phyloP scores from a whole-genome alignment of 2,797 vertebrate species.

The Lithobates pipiens region DNA sequence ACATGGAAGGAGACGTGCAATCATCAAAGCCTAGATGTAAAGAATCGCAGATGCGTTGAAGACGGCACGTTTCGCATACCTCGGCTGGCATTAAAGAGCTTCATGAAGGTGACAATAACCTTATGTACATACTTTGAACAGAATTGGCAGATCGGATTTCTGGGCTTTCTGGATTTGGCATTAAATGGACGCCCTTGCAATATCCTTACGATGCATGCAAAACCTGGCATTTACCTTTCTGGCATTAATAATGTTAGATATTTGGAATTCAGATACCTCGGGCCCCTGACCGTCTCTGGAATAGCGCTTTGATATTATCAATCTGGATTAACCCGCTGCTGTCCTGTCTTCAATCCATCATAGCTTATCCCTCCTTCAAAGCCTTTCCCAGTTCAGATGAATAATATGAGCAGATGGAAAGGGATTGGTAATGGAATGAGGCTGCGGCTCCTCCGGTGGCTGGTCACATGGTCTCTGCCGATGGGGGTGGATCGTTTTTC shows the following conservation, averaged over 20 bases:
- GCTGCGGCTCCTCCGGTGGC: too few relatives aligned
- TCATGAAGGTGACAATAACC: constrained; percentile 56
- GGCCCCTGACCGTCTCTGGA: not conserved
- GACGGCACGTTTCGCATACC: not conserved
- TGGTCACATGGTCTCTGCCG: too few relatives aligned
- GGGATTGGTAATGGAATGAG: too few relatives aligned
- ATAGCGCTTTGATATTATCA: constrained; percentile 27
- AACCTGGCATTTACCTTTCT: constrained; percentile 58
- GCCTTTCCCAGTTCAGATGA: too few relatives aligned
- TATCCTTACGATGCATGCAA: constrained; percentile 58
- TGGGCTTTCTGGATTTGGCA: constrained; percentile 38
- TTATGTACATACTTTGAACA: constrained; percentile 40
- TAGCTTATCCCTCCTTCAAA: not conserved
- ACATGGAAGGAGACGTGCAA: not conserved
- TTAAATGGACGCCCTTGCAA: constrained; percentile 51
- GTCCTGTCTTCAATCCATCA: not conserved
- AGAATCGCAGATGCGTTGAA: not conserved
- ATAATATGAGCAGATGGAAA: too few relatives aligned
- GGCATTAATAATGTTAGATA: constrained; percentile 51
- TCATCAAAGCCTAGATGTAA: not conserved
- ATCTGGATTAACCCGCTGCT: constrained; percentile 31
- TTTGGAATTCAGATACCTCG: constrained; percentile 22
- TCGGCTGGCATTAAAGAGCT: constrained; percentile 40
- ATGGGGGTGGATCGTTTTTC: too few relatives aligned
- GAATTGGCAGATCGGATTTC: constrained; percentile 43